Evolutionary conservation across 2,888 invertebrate species (phyloP).

Genomic region (Litoditis marina): DNA sequence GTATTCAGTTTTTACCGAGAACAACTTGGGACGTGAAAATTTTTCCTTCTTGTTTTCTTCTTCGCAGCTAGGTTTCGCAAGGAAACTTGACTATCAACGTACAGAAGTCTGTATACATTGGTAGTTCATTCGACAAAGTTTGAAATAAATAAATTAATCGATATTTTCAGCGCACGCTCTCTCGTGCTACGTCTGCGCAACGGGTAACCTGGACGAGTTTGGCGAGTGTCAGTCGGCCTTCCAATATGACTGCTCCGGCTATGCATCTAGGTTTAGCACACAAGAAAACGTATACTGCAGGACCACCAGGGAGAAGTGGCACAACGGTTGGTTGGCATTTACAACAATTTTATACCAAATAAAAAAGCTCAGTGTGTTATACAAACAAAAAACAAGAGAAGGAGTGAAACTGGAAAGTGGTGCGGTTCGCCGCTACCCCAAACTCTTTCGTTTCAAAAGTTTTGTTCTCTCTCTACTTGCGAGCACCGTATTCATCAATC

Average conservation of each 20-base stretch:
- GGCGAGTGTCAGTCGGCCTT: slow-evolving; percentile 52
- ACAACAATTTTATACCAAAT: not conserved
- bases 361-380: no score
- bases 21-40: not conserved
- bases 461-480: no score
- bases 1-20: no score
- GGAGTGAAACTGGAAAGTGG: no score
- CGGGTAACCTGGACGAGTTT: slow-evolving; percentile 45
- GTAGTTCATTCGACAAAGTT: not conserved
- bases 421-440: no score
- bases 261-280: slow-evolving; percentile 31
- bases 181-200: slow-evolving; percentile 51
- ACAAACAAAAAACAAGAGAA: no score
- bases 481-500: no score
- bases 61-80: no score
- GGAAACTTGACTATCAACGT: not conserved
- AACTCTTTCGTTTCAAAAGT: no score
- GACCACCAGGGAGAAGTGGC: slow-evolving; percentile 43
- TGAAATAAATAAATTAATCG: no score
- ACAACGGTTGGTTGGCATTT: slow-evolving; percentile 38
- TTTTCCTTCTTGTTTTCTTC: not conserved
- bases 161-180: slow-evolving; percentile 27
- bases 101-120: not conserved
- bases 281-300: slow-evolving; percentile 50
- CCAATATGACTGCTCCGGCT: slow-evolving; percentile 45